Evolutionary conservation across 1,140 invertebrate genomes (phyloP).

Genomic region (Conopomorpha cramerella): DNA sequence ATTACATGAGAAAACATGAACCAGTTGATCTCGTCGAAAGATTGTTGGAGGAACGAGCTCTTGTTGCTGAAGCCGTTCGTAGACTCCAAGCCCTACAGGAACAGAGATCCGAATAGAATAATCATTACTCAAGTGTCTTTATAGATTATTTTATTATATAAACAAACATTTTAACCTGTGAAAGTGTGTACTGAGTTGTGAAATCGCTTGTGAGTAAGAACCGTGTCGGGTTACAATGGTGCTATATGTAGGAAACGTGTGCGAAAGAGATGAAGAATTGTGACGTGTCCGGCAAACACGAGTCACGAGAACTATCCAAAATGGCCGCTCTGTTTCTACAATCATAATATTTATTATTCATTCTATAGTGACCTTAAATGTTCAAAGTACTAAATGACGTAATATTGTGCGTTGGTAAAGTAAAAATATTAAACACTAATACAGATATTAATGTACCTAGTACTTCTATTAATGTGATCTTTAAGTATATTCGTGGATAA

Average conservation of each 20-base stretch:
- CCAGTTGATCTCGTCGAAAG: constrained; percentile 54
- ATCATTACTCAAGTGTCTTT: constrained; percentile 50
- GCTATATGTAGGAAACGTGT: constrained; percentile 56
- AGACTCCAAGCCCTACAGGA: constrained; percentile 24
- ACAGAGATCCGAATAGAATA: constrained; percentile 31
- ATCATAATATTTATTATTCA: constrained; percentile 61
- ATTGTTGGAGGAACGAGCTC: constrained; percentile 49
- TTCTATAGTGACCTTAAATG: constrained; percentile 57
- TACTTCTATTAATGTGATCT: too few species aligned
- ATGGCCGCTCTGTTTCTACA: constrained; percentile 55
- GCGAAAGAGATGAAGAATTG: constrained; percentile 45
- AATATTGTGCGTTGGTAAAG: constrained; percentile 16
- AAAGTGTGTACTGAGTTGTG: constrained; percentile 58
- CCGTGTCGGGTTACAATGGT: constrained; percentile 61
- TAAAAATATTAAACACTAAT: too few species aligned
- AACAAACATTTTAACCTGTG: constrained; percentile 56
- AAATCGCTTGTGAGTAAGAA: constrained; percentile 59
- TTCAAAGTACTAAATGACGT: constrained; percentile 60
- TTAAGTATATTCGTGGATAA: too few species aligned
- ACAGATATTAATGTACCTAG: too few species aligned
- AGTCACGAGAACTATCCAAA: constrained; percentile 58
- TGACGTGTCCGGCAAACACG: constrained; percentile 56
- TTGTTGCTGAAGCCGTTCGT: constrained; percentile 51
- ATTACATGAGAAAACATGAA: constrained; percentile 57
- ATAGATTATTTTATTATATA: constrained; percentile 48